phyloP scores from a whole-genome alignment of 2,113 vertebrate genomes.

The Lasiurus borealis region DNA sequence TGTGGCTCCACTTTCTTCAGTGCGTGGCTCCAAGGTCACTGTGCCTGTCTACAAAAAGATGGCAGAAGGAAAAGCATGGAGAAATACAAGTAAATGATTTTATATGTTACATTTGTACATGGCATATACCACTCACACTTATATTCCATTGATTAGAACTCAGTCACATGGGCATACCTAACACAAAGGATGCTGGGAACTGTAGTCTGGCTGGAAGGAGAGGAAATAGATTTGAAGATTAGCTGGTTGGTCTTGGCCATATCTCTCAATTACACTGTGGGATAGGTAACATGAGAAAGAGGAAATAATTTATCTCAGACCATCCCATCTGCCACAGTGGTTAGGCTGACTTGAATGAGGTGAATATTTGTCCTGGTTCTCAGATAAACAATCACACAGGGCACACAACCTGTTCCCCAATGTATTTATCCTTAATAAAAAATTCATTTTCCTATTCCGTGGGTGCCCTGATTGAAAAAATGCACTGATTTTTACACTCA shows the following conservation, averaged over 20 bases:
- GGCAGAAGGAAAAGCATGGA: neutral
- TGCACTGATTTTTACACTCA: neutral
- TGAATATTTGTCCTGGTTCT: neutral
- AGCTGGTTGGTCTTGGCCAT: neutral
- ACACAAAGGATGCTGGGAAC: neutral
- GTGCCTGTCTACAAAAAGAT: neutral
- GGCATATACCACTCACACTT: neutral
- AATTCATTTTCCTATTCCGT: neutral
- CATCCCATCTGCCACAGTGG: neutral
- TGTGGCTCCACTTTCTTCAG: neutral
- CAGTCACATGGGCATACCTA: neutral
- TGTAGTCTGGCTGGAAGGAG: neutral
- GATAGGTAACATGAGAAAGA: neutral
- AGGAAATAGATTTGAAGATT: neutral
- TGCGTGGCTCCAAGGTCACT: neutral
- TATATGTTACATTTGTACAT: neutral
- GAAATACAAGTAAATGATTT: neutral
- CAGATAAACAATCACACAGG: neutral
- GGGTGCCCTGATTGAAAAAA: neutral
- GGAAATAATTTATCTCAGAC: conserved; percentile 26
- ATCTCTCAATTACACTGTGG: neutral
- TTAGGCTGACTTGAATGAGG: neutral
- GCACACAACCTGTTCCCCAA: too few species aligned
- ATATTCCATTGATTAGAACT: neutral
- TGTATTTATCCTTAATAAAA: neutral